Base-by-base conservation (phyloP, 2,797 vertebrate species). In the Sandelia bainsii region DNA sequence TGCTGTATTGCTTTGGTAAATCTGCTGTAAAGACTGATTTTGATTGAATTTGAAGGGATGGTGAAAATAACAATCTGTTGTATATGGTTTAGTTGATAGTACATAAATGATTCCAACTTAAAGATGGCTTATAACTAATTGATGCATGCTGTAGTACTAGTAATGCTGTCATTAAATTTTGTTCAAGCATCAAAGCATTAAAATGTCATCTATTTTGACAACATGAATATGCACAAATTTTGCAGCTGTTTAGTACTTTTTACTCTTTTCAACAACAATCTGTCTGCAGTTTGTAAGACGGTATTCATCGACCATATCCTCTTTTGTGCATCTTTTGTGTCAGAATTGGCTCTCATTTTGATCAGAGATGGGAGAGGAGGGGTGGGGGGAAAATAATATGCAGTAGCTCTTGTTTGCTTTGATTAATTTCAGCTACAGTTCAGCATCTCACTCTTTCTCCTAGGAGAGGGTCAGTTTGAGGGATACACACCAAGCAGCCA, bases 1-100 rank as follows among this genome's bases (percentile, higher is more conserved):
- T 65, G 70, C 65, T 66, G 63, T 75, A 49, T 81, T 77, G 72
- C 86, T 76, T 70, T 60, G 56, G 65, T 69, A 70, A 86, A 80
- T 71, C 76, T 75, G 40, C 72, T 62, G 62, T 73, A 76, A 80
- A 81, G 59, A 52, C 10, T 16, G 5, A 70, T 88, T 85, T 70
- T 45, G 51, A 72, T 72, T 20, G 39, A 62, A 61, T 83, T 81
- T 77, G 48, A 61, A 42, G 58, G 2, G 20, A 32, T 13, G 50
- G 37, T 56, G 50, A 46, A 37, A 23, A 29, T 13, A 42, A 19
- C 7, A 54, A 19, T 56, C 6, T 34, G 12, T 49, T 29, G 5
- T 10, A 34, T 49, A 40, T 40, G 12, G 16, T 67, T 40, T 14
- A 37, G 23, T 42, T 50, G 29, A 12, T 10, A 7, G 23, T 34